Conservation (phyloP, 2,888 invertebrate genomes). For the Gnatocerus cornutus region DNA sequence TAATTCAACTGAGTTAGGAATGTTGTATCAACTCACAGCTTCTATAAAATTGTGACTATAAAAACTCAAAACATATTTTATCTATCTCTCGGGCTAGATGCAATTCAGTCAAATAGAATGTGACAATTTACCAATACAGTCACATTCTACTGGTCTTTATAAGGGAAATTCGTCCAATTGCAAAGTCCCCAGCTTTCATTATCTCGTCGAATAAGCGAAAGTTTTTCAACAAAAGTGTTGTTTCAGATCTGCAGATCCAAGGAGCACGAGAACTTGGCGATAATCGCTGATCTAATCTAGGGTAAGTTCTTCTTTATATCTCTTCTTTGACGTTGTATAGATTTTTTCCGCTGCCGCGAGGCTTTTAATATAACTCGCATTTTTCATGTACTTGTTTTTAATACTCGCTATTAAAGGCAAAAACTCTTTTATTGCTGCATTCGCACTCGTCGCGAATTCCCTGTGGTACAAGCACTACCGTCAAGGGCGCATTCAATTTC, state of each 20-base stretch:
- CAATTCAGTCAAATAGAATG: too few species aligned
- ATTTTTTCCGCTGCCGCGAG: constrained; percentile 7
- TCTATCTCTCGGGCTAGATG: too few species aligned
- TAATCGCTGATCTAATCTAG: constrained; percentile 62
- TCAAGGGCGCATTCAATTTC: constrained; percentile 41
- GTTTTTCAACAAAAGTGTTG: constrained; percentile 45
- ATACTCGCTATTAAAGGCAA: constrained; percentile 25
- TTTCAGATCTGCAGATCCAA: constrained; percentile 55
- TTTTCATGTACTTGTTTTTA: constrained; percentile 26
- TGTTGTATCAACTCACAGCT: too few species aligned
- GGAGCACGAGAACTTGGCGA: constrained; percentile 58
- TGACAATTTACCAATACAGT: too few species aligned
- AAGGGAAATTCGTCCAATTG: too few species aligned
- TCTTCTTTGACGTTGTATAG: constrained; percentile 21
- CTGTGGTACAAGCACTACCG: constrained; percentile 21
- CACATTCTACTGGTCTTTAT: too few species aligned
- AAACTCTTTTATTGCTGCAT: constrained; percentile 35
- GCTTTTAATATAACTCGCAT: constrained; percentile 14
- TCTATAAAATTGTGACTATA: too few species aligned
- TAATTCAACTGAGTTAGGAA: too few species aligned
- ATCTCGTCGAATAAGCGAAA: constrained; percentile 26
- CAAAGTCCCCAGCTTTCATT: neutral
- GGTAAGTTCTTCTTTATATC: constrained; percentile 59
- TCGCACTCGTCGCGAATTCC: constrained; percentile 25
- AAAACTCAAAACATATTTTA: too few species aligned